Base-by-base conservation (phyloP, 2,888 invertebrate species). In the Eupeodes latifasciatus region DNA sequence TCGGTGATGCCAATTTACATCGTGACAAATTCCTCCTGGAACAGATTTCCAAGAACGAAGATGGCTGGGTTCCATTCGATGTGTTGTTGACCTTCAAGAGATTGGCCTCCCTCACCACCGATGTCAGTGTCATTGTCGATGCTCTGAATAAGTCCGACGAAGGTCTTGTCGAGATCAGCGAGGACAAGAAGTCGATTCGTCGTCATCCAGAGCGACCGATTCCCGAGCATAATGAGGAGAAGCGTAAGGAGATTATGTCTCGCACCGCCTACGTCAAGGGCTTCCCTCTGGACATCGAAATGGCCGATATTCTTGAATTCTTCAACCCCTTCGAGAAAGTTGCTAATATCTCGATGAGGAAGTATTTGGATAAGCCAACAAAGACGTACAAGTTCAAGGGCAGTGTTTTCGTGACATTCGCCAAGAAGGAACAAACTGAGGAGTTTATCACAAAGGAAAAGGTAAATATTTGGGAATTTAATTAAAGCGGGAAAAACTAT, bases 21-120 rank as follows among this genome's bases (percentile, higher is more conserved):
- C 95, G 97, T 84, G 99, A 99, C 93, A 98, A 97, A 93, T 99
- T 99, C 92, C 94, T 99, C n/a, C 95, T 96, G 90, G 97, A 97
- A 86, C 96, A 98, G 94, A 95, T 97, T 1, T 96, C 96, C 90
- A 94, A 97, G 89, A 97, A 98, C 90, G 97, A 98, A 87, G 97
- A 98, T 76, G 99, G 98, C 4, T 98, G 99, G 99, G 95, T 99
- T 27, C 95, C 97, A 0, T 92, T 99, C 64, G 96, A 96, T 0
- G 95, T 97, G 0, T 95, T 99, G 93, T 94, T 97, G 66, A 98
- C 96, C 83, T 99, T 99, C 93, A 98, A 99, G 93, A 95, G 99
- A 34, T 95, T 99, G 34, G 95, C 96, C 0, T 94, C 95, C 49
- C 92, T 99, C 14, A 95, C 96, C 0, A 95, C 94, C 1, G 97